Base-by-base conservation (phyloP, 2,888 invertebrate genomes). In the Automeris io region DNA sequence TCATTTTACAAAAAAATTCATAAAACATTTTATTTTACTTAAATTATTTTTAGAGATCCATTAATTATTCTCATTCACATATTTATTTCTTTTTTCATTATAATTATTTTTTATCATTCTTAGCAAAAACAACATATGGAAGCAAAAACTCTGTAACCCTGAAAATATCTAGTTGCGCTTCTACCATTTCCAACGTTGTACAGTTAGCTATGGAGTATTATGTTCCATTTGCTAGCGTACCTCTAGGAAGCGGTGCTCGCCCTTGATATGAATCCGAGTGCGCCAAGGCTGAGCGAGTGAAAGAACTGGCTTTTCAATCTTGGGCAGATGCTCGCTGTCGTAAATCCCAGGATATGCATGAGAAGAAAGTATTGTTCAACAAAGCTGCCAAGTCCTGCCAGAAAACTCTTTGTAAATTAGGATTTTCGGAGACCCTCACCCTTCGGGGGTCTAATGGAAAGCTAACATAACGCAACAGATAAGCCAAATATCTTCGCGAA, bases 361-460 rank as follows among this genome's bases (percentile, higher is more conserved):
- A 9, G n/a, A 23, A 5, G 13, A 35, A 18, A 13, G 13, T 5
- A 35, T 12, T 7, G 3, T 35, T 35, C n/a, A 24, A 35, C 7
- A 24, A 35, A 24, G 35, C 35, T 35, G 24, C 24, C n/a, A 35
- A 24, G 13, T 16, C 18, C 23, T 35, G 35, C 18, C 22, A 35
- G 13, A 35, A 35, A 23, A 23, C n/a, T 35, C 5, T 35, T 5
- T n/a, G 35, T 4, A 35, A 35, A n/a, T n/a, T n/a, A n/a, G n/a
- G n/a, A n/a, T n/a, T n/a, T n/a, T n/a, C n/a, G n/a, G n/a, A n/a
- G n/a, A n/a, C n/a, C n/a, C n/a, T n/a, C n/a, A n/a, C n/a, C n/a
- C n/a, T n/a, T n/a, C n/a, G n/a, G n/a, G n/a, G n/a, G n/a, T n/a
- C n/a, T n/a, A n/a, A n/a, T n/a, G n/a, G n/a, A n/a, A n/a, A n/a